A percentile compares a stretch with the other conserved stretches of the same genome.
Conservation (phyloP, 2,113 vertebrate genomes). For the Xiphophorus hellerii region DNA sequence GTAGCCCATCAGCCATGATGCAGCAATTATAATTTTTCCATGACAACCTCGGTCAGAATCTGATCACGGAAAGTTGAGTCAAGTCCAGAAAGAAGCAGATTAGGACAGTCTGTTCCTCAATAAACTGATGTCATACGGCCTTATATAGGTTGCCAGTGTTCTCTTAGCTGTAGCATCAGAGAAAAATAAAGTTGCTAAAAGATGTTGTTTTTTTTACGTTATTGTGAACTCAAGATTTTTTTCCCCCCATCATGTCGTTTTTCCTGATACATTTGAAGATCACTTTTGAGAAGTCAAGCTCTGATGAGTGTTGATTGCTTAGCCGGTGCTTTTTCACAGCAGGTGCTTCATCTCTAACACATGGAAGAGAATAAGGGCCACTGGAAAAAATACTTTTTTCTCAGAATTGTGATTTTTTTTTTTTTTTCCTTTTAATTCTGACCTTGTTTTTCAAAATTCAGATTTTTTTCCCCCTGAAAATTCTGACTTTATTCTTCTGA, state of each 20-base stretch:
- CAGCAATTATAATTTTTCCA: conserved; percentile 37
- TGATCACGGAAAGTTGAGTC: conserved; percentile 26
- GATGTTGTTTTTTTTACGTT: neutral
- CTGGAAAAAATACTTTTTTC: neutral
- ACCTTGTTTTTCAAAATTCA: too few species aligned
- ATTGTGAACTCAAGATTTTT: too few species aligned
- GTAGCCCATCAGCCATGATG: conserved; percentile 39
- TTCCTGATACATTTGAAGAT: too few species aligned
- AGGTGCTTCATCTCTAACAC: conserved; percentile 45
- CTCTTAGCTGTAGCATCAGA: neutral
- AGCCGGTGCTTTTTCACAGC: conserved; percentile 36
- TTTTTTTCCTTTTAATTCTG: too few species aligned
- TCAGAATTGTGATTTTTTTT: neutral
- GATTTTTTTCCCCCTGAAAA: too few species aligned
- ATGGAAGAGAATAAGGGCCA: too few species aligned
- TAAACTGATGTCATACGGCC: neutral
- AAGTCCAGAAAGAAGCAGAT: conserved; percentile 17
- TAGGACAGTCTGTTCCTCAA: neutral
- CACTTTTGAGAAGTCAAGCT: too few species aligned
- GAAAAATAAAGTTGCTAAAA: conserved; percentile 6
- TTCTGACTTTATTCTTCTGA: too few species aligned
- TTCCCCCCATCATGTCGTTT: too few species aligned
- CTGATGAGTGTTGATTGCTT: conserved; percentile 28
- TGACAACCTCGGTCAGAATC: conserved; percentile 33
- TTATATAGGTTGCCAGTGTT: neutral